A percentile compares a stretch with the other conserved stretches of the same genome.
Evolutionary conservation across 2,797 vertebrate genomes (phyloP).

Genomic region (Clangula hyemalis): DNA sequence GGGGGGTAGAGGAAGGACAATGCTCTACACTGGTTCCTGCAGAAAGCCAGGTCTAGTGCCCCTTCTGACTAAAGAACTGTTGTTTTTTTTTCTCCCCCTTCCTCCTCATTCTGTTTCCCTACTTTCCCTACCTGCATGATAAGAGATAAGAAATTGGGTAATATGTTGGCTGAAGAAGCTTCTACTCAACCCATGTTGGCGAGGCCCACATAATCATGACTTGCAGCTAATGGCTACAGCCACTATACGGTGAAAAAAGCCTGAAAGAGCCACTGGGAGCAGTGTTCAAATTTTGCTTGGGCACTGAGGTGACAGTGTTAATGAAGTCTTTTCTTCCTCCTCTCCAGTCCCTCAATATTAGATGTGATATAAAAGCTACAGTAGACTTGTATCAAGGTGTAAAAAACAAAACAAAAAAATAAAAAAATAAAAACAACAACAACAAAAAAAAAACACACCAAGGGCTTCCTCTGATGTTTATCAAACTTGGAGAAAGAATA

Average conservation of each 20-base stretch:
- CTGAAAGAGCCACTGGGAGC: background rate
- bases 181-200: background rate
- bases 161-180: background rate
- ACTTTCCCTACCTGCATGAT: background rate
- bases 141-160: background rate
- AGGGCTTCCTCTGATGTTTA: background rate
- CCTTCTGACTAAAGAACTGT: background rate
- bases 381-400: background rate
- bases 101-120: background rate
- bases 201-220: background rate
- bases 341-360: fast-evolving
- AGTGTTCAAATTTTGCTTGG: background rate
- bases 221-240: background rate
- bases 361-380: background rate
- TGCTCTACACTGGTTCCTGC: background rate
- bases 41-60: background rate
- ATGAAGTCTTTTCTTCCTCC: background rate
- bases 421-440: too few relatives aligned
- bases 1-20: background rate
- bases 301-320: background rate
- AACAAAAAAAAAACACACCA: background rate
- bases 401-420: background rate
- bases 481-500: background rate
- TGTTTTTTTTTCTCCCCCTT: background rate
- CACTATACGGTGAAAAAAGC: background rate